A percentile compares a stretch with the other conserved stretches of the same genome.
Evolutionary conservation across 1,140 invertebrate species (phyloP).

Genomic region (Littorina saxatilis): DNA sequence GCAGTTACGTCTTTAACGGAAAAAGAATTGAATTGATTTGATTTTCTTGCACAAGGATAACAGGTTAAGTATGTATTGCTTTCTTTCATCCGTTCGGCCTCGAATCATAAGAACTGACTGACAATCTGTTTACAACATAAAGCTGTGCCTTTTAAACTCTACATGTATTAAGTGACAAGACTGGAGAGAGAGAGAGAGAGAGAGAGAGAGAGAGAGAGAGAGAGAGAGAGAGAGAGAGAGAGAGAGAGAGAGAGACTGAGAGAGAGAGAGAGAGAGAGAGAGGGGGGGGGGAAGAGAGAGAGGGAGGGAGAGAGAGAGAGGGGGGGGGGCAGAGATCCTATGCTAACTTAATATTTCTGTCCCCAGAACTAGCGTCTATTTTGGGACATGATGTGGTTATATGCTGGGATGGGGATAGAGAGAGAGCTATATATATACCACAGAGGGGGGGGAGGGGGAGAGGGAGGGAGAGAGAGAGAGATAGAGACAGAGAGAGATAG

Average conservation of each 20-base stretch:
- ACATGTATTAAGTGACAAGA: background rate
- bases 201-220: background rate
- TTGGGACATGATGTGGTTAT: too few relatives aligned
- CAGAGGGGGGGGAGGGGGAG: background rate
- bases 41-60: too few relatives aligned
- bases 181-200: background rate
- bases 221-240: background rate
- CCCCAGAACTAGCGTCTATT: too few relatives aligned
- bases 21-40: too few relatives aligned
- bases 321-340: background rate
- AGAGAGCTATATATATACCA: background rate
- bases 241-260: background rate
- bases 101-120: conserved; percentile 8
- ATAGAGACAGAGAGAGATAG: too few relatives aligned
- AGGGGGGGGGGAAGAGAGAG: background rate
- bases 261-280: background rate
- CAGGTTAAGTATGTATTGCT: too few relatives aligned
- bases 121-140: conserved; percentile 3
- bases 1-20: too few relatives aligned
- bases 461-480: conserved; percentile 26
- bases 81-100: too few relatives aligned
- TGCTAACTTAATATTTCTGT: too few relatives aligned
- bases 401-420: background rate
- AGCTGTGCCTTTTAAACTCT: background rate
- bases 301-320: conserved; percentile 15